Evolutionary conservation across 2,797 vertebrate species (phyloP), one percentile per base, ranked within the genome.

Genomic region (Hemibagrus guttatus): DNA sequence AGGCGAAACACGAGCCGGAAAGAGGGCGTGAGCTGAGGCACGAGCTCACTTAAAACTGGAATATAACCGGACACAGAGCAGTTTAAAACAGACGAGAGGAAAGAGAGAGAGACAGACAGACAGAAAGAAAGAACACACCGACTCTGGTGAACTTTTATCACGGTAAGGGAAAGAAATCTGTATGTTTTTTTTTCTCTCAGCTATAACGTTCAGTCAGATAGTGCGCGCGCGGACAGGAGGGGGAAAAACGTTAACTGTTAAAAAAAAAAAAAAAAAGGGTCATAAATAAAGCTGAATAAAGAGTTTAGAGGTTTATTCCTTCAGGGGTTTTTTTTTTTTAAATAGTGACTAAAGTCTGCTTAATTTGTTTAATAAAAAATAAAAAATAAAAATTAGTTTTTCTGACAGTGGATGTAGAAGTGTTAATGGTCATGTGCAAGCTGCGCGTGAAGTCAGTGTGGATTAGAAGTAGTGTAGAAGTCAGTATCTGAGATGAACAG

Each of bases 1-100:
- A 52, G 26, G 31, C 6, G 82, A 84, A 84, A 84, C 82, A 58
- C 82, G 82, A 84, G 66, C 82, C 68, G 68, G 14, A 54, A 78
- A 66, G 59, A 46, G 42, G 84, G 58, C 59, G 59, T 64, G 71
- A 85, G 42, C 58, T 66, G 26, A 68, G 72, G 0, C 52, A 35
- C 68, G 68, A 84, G 82, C 82, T 14, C 31, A 6, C 52, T 59
- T 42, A 16, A 46, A 72, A 17, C 31, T 42, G 52, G 1, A 6
- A 59, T 72, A 58, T 17, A 84, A 58, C 49, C 52, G 52, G 31
- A 42, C 68, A 72, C 31, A 31, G 66, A 35, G 66, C 82, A 39
- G 54, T 59, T 42, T 72, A 26, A 1, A 9, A 5, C 61, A 81
- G 39, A 66, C 39, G 0, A 19, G 42, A 28, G 35, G 68, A 72